Evolutionary conservation across 2,888 invertebrate species (phyloP).

Genomic region (Brachylomia viminalis): DNA sequence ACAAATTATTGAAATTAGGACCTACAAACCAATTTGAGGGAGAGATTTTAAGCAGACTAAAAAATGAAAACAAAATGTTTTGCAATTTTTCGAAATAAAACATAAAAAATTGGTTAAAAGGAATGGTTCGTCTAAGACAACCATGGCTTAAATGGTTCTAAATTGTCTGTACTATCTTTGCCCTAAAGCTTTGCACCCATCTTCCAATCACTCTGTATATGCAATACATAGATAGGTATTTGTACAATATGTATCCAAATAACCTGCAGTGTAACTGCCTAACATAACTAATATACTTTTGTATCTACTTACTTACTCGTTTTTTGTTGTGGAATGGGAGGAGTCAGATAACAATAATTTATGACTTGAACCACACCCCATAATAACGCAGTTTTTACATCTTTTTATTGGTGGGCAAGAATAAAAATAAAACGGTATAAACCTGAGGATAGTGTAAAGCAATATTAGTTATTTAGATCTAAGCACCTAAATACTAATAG

Average conservation of each 20-base stretch:
- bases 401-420: not conserved
- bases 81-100: too few species aligned
- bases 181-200: too few species aligned
- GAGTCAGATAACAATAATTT: constrained; percentile 18
- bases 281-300: not conserved
- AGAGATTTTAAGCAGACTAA: too few species aligned
- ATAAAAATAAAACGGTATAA: not conserved
- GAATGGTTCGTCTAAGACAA: too few species aligned
- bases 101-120: too few species aligned
- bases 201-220: too few species aligned
- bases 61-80: too few species aligned
- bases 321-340: constrained; percentile 5
- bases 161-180: too few species aligned
- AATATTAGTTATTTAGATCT: not conserved
- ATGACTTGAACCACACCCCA: constrained; percentile 33
- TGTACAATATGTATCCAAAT: not conserved
- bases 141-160: too few species aligned
- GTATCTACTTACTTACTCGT: not conserved
- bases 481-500: not conserved
- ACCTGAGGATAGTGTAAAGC: not conserved
- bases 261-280: not conserved
- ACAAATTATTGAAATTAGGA: too few species aligned
- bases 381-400: not conserved
- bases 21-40: too few species aligned
- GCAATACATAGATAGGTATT: not conserved